Conservation (phyloP, 92 coral and sea anemone species). For the Anthopleura xanthogrammica region DNA sequence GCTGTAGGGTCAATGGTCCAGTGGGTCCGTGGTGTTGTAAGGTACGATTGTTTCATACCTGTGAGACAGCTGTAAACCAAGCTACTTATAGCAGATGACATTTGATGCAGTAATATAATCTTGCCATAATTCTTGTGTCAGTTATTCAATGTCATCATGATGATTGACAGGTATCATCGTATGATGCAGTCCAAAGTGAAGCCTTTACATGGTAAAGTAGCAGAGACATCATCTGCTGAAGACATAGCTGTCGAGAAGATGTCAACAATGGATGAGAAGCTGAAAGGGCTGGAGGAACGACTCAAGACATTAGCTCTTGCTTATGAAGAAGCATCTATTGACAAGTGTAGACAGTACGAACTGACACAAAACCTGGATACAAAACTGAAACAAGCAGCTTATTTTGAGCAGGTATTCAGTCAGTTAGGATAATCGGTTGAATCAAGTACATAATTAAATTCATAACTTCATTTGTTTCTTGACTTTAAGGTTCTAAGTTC, state of each 20-base stretch:
- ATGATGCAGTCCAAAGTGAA: slow-evolving; percentile 97
- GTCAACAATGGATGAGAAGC: slow-evolving; percentile 73
- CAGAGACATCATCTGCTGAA: slow-evolving; percentile 89
- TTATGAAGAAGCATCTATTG: slow-evolving; percentile 95
- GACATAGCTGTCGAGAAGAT: slow-evolving; percentile 83
- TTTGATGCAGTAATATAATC: no score
- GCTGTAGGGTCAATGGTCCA: slow-evolving; percentile 88
- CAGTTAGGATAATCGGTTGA: no score
- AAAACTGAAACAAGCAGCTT: slow-evolving; percentile 91
- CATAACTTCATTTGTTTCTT: not conserved
- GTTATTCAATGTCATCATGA: not conserved
- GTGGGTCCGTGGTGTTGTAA: slow-evolving; percentile 94
- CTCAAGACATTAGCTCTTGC: slow-evolving; percentile 81
- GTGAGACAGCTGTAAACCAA: no score
- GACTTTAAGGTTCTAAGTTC: slow-evolving; percentile 74
- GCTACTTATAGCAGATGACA: no score
- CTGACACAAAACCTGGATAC: slow-evolving; percentile 84
- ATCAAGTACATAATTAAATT: not conserved
- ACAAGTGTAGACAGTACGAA: slow-evolving; percentile 90
- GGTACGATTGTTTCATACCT: slow-evolving; percentile 40
- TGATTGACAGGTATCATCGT: slow-evolving; percentile 76
- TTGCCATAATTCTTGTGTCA: not conserved
- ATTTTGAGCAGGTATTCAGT: slow-evolving; percentile 82
- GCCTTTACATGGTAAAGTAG: slow-evolving; percentile 89
- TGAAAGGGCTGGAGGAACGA: slow-evolving; percentile 82